Percentiles rank a stretch among this genome's conserved stretches.
These are phyloP conservation scores for Saccopteryx bilineata DNA, from an alignment of 2,113 vertebrate genomes.

Conservation along the genomic window DNA sequence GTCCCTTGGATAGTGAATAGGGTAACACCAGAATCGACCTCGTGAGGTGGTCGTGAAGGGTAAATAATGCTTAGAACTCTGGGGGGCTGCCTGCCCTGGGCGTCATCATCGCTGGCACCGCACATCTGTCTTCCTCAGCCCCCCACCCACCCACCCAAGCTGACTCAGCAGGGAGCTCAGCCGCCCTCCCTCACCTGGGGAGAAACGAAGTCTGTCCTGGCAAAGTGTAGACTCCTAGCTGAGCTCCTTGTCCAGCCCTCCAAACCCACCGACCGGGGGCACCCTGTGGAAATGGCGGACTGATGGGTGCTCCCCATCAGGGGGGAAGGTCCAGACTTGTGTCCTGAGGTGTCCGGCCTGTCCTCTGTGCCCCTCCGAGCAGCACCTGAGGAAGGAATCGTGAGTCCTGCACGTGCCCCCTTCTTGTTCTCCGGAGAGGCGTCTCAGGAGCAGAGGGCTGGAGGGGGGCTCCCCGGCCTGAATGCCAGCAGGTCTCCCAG, in stretches of 20 bases:
- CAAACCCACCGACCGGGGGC: not conserved
- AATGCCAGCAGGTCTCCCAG: not conserved
- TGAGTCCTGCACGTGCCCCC: rapidly evolving
- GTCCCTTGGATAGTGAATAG: not conserved
- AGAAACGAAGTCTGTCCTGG: not conserved
- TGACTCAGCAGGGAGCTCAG: not conserved
- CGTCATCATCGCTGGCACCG: not conserved
- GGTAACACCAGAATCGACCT: not conserved
- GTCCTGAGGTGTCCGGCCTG: not conserved
- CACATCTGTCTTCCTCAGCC: not conserved
- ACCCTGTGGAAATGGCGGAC: not conserved
- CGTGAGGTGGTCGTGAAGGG: not conserved
- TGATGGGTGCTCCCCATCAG: not conserved
- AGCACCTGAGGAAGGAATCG: not conserved
- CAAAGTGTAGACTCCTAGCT: not conserved
- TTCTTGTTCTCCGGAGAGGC: not conserved
- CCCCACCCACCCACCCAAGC: not conserved
- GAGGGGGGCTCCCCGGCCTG: not conserved
- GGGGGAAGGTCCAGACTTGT: not conserved
- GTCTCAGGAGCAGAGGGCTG: not conserved
- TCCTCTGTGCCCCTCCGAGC: not conserved
- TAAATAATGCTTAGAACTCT: not conserved
- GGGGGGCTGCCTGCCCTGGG: not conserved
- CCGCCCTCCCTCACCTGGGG: not conserved
- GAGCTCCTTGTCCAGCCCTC: not conserved